Evolutionary conservation across 2,113 vertebrate species (phyloP).

Genomic region (Tragelaphus scriptus): DNA sequence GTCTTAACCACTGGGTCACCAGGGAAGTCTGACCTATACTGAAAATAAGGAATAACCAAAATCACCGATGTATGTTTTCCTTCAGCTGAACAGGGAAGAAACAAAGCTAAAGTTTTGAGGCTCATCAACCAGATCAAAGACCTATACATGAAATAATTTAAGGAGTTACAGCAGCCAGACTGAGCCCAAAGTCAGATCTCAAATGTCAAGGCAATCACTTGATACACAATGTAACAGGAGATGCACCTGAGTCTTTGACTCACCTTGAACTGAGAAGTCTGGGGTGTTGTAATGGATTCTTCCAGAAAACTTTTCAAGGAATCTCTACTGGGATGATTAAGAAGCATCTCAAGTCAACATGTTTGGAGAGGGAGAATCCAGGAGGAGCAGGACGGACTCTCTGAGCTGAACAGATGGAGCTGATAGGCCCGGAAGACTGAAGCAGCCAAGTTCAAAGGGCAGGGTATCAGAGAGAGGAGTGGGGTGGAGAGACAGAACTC

Average conservation of each 20-base stretch:
- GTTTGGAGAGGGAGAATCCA: too few relatives aligned
- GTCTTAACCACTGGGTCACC: background rate
- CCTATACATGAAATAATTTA: background rate
- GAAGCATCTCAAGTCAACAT: background rate
- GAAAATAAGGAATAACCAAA: background rate
- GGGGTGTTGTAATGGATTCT: background rate
- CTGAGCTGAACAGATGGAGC: background rate
- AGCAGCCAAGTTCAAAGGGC: background rate
- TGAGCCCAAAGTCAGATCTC: background rate
- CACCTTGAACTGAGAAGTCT: background rate
- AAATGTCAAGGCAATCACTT: background rate
- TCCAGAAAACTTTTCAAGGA: background rate
- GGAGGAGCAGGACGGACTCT: accelerated
- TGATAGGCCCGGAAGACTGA: background rate
- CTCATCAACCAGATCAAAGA: background rate
- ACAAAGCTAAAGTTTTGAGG: background rate
- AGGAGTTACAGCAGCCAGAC: background rate
- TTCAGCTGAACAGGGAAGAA: background rate
- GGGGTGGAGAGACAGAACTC: background rate
- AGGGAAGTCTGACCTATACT: background rate
- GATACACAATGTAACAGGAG: background rate
- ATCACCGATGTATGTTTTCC: background rate
- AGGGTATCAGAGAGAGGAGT: background rate
- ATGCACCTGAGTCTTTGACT: background rate
- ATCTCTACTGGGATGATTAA: background rate